A percentile compares a stretch with the other conserved stretches of the same genome.
These are phyloP conservation scores for Brachirus orientalis DNA, from an alignment of 2,113 vertebrate species.

Conservation along the genomic window DNA sequence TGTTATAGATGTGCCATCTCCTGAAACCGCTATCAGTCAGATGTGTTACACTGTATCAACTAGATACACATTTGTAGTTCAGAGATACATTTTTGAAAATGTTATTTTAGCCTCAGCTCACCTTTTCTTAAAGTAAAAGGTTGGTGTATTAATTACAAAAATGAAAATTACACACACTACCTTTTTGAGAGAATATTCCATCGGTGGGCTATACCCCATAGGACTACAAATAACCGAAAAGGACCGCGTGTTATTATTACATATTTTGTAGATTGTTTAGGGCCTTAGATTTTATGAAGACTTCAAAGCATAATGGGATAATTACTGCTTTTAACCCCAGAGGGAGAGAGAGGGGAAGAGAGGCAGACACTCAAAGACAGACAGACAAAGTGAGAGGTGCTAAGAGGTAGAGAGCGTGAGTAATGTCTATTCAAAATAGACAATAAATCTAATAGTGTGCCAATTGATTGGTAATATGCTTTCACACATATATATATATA, in stretches of 20 bases:
- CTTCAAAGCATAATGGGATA: conserved; percentile 78
- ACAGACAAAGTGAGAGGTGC: conserved; percentile 3
- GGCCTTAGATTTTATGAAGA: conserved; percentile 57
- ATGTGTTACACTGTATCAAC: conserved; percentile 34
- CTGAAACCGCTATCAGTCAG: conserved; percentile 31
- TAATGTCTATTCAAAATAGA: conserved; percentile 72
- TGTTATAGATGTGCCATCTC: conserved; percentile 41
- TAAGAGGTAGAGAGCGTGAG: conserved; percentile 33
- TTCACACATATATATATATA: conserved; percentile 14
- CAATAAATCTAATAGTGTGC: conserved; percentile 72
- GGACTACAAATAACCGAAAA: conserved; percentile 62
- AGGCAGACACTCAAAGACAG: conserved; percentile 35
- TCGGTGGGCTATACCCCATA: conserved; percentile 57
- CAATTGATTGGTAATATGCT: conserved; percentile 72
- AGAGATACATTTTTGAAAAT: conserved; percentile 42
- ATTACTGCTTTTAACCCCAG: conserved; percentile 75
- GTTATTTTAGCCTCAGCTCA: conserved; percentile 31
- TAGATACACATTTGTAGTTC: conserved; percentile 26
- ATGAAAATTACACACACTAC: not conserved
- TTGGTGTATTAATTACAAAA: conserved; percentile 43
- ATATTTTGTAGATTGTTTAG: conserved; percentile 60
- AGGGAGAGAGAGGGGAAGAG: conserved; percentile 46
- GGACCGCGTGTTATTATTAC: conserved; percentile 27
- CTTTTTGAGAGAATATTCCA: conserved; percentile 30
- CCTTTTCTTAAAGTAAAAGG: conserved; percentile 42